Percentiles rank a stretch among this genome's conserved stretches.
Conservation (phyloP, 2,888 invertebrate species). For the Rotaria socialis region DNA sequence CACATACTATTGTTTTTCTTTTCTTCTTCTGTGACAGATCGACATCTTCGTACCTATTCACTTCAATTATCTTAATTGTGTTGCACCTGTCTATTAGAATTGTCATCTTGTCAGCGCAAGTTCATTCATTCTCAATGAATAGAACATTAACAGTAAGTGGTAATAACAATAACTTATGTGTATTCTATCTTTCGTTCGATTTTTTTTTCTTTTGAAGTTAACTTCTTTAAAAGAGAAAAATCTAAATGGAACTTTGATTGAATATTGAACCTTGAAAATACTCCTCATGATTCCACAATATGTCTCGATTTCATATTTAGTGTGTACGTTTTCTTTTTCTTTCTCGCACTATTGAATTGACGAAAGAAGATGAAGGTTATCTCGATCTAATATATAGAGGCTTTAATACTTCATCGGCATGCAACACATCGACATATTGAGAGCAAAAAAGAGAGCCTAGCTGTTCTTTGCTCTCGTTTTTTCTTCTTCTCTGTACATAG, state of each 20-base stretch:
- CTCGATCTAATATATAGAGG: neutral
- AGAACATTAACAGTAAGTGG: neutral
- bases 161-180: neutral
- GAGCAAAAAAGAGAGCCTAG: neutral
- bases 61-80: slow-evolving; percentile 6
- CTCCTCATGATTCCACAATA: neutral
- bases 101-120: neutral
- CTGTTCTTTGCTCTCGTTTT: neutral
- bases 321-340: neutral
- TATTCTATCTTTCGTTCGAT: neutral
- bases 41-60: neutral
- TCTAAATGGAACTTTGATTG: too few species aligned
- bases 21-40: neutral
- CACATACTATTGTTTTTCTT: neutral
- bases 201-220: too few species aligned
- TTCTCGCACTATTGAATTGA: neutral
- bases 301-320: neutral
- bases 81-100: neutral
- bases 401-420: neutral
- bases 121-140: neutral
- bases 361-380: slow-evolving; percentile 5
- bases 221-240: too few species aligned
- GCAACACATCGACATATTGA: neutral
- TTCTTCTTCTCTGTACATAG: neutral
- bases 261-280: neutral